phyloP scores from a whole-genome alignment of 2,113 vertebrate genomes.

The Brachyistius frenatus region DNA sequence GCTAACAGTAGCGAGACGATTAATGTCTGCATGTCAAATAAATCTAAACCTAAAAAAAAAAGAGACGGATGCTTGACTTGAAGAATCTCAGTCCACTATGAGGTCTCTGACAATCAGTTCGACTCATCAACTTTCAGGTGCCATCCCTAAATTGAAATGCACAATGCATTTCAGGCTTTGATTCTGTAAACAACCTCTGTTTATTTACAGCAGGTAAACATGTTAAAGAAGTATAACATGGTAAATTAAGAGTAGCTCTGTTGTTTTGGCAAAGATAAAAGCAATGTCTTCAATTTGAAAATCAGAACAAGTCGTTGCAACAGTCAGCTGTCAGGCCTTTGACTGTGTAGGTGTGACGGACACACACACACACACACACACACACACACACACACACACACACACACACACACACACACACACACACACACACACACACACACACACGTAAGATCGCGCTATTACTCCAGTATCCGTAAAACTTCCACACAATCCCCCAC shows the following conservation, averaged over 20 bases:
- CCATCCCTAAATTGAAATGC: too few relatives aligned
- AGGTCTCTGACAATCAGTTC: too few relatives aligned
- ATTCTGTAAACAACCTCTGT: too few relatives aligned
- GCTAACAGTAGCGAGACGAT: too few relatives aligned
- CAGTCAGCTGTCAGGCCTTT: conserved; percentile 32
- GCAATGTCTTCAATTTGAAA: conserved; percentile 9
- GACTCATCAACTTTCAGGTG: too few relatives aligned
- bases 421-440: neutral
- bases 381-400: conserved; percentile 19
- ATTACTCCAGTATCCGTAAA: conserved; percentile 10
- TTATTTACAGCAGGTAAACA: neutral
- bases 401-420: conserved; percentile 43
- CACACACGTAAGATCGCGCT: conserved; percentile 13
- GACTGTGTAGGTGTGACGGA: conserved; percentile 34
- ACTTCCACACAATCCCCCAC: neutral
- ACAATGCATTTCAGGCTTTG: too few relatives aligned
- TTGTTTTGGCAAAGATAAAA: conserved; percentile 25
- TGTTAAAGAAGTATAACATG: conserved; percentile 1
- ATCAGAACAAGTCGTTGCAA: conserved; percentile 17
- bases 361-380: conserved; percentile 33
- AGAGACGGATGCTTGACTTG: too few relatives aligned
- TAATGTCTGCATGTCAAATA: too few relatives aligned
- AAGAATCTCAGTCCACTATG: too few relatives aligned
- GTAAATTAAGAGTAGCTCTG: conserved; percentile 39
- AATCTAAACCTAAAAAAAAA: too few relatives aligned